Evolutionary conservation across 2,888 invertebrate genomes (phyloP), one percentile per base, ranked within the genome.

Genomic region (Hemistola chrysoprasaria): DNA sequence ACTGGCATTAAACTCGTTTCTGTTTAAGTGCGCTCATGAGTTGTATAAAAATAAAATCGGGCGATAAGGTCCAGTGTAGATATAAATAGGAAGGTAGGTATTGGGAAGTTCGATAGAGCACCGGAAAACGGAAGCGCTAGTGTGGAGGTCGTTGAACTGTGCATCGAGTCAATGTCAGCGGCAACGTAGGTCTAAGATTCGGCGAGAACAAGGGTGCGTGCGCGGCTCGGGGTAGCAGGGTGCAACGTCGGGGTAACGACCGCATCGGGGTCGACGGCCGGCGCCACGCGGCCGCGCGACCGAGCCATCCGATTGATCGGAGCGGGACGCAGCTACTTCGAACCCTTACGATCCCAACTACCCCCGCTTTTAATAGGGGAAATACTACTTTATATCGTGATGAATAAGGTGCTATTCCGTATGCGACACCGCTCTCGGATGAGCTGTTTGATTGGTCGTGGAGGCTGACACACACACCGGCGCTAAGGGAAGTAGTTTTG

Each of bases 401-500:
- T 45, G 40, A 54, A 74, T 84, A 86, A 74, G 76, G 85, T 73
- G 54, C 68, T 62, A 69, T 80, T 86, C 69, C 35, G 70, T 61
- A 65, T 63, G 66, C 38, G 28, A 24, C 36, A 50, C 44, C 42
- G 43, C 47, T 40, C 37, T 48, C 25, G 22, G 57, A 64, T 78
- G 53, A 49, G 65, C 48, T 73, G 59, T 76, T 77, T 50, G 36
- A 56, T 45, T 40, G 55, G 45, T 28, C 49, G 50, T 1, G 30
- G 30, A 39, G 22, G 35, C 56, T 58, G 51, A 74, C 74, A 65
- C 86, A 85, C 85, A 86, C 86, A 76, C 50, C 53, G 59, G 62
- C 63, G 69, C 58, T 77, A 73, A 77, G 83, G 87, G 87, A 87
- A 86, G 85, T 81, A 84, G 84, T 85, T 88, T 86, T 85, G 87